Percentiles rank a stretch among this genome's conserved stretches.
These are phyloP conservation scores for Popillia japonica DNA, from an alignment of 1,140 invertebrate genomes.

Conservation along the genomic window DNA sequence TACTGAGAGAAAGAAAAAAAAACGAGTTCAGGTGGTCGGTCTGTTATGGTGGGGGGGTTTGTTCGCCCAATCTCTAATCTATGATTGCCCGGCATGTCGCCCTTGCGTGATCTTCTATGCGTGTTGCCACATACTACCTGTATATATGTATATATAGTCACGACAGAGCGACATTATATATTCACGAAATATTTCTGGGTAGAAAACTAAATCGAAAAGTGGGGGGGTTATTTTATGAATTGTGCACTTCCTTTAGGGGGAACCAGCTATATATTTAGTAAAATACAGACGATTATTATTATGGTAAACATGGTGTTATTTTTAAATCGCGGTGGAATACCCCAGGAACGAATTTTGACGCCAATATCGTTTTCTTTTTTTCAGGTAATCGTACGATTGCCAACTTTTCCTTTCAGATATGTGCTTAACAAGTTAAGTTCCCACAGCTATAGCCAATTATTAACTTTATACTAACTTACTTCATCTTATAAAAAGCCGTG, in stretches of 20 bases:
- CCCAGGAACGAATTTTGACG: too few species aligned
- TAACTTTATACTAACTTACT: too few species aligned
- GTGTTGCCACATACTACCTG: neutral
- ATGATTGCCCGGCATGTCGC: conserved; percentile 30
- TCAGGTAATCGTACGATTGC: too few species aligned
- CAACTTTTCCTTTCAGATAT: too few species aligned
- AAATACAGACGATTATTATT: neutral
- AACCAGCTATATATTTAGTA: neutral
- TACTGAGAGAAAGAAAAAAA: too few species aligned
- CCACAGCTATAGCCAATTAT: too few species aligned
- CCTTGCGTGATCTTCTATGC: conserved; percentile 6
- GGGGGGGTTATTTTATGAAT: neutral
- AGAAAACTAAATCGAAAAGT: neutral
- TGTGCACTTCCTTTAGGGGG: neutral
- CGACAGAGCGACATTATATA: conserved; percentile 16
- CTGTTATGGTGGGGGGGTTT: too few species aligned
- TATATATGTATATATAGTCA: conserved; percentile 19
- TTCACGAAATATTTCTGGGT: conserved; percentile 14
- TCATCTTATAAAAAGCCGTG: too few species aligned
- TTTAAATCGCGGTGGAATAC: too few species aligned
- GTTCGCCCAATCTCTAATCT: neutral
- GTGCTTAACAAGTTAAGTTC: too few species aligned
- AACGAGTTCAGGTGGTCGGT: neutral
- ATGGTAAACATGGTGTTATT: too few species aligned
- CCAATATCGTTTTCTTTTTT: too few species aligned